Evolutionary conservation across 2,113 vertebrate species (phyloP).

Genomic region (Stigmatopora nigra): DNA sequence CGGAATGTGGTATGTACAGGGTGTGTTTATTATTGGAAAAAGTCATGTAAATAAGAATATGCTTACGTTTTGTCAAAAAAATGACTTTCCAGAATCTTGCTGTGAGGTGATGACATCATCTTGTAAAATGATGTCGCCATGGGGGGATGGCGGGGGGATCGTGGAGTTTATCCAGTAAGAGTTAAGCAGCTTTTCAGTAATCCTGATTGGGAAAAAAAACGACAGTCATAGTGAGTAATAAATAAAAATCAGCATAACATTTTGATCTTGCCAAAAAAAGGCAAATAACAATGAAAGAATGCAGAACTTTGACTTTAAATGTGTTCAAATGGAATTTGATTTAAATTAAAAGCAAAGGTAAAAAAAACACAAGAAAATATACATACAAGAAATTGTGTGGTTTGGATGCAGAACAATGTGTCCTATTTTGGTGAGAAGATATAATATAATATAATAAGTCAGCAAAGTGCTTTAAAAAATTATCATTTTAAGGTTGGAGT

Average conservation of each 20-base stretch:
- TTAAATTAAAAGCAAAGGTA: background rate
- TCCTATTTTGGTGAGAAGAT: constrained; percentile 20
- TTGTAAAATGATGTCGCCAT: background rate
- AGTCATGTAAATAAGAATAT: background rate
- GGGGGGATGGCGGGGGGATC: constrained; percentile 13
- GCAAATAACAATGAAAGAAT: too few relatives aligned
- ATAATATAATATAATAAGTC: background rate
- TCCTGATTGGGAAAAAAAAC: constrained; percentile 40
- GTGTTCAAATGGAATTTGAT: too few relatives aligned
- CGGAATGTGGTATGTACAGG: background rate
- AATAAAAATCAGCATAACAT: constrained; percentile 17
- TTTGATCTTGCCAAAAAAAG: constrained; percentile 4
- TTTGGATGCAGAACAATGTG: constrained; percentile 32
- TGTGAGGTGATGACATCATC: constrained; percentile 6
- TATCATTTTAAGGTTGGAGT: too few relatives aligned
- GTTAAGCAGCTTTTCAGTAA: constrained; percentile 60
- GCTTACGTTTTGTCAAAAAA: background rate
- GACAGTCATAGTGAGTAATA: constrained; percentile 16
- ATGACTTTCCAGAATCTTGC: background rate
- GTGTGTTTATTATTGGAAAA: background rate
- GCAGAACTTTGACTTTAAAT: too few relatives aligned
- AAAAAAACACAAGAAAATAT: constrained; percentile 1
- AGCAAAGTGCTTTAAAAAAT: background rate
- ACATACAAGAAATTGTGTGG: constrained; percentile 15
- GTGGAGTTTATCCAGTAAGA: constrained; percentile 21